A percentile compares a stretch with the other conserved stretches of the same genome.
Conservation (phyloP, 2,113 vertebrate species). For the Onychostoma macrolepis region DNA sequence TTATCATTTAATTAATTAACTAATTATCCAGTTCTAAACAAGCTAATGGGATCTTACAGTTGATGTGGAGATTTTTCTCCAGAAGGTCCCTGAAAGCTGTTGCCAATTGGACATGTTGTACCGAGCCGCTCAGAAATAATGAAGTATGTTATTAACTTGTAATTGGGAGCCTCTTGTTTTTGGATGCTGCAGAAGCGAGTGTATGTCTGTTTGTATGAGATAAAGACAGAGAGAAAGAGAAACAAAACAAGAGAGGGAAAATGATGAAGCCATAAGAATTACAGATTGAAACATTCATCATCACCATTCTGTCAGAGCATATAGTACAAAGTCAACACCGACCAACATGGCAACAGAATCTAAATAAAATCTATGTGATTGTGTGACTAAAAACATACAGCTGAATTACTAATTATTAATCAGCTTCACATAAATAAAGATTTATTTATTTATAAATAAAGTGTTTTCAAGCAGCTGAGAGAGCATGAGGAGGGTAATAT, state of each 20-base stretch:
- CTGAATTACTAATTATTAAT: background rate
- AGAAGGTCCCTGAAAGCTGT: conserved; percentile 9
- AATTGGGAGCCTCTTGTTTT: conserved; percentile 33
- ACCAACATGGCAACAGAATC: background rate
- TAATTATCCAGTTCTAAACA: conserved; percentile 5
- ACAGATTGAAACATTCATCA: background rate
- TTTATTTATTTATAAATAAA: background rate
- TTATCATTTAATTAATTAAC: conserved; percentile 10
- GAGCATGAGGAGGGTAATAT: background rate
- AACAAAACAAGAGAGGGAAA: background rate
- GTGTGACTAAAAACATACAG: background rate
- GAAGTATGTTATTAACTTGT: conserved; percentile 41
- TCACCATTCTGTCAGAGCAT: background rate
- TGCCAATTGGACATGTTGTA: conserved; percentile 35
- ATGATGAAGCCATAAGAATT: background rate
- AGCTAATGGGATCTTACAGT: background rate
- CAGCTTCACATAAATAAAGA: background rate
- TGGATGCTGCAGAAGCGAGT: background rate
- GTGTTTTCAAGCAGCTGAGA: background rate
- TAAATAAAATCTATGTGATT: background rate
- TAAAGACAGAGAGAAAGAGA: background rate
- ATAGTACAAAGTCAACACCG: background rate
- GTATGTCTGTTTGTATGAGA: conserved; percentile 14
- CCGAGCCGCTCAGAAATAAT: conserved; percentile 20
- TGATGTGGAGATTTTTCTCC: conserved; percentile 15